These are phyloP conservation scores for Heliconius aoede DNA, from an alignment of 2,888 invertebrate species.

Conservation along the genomic window DNA sequence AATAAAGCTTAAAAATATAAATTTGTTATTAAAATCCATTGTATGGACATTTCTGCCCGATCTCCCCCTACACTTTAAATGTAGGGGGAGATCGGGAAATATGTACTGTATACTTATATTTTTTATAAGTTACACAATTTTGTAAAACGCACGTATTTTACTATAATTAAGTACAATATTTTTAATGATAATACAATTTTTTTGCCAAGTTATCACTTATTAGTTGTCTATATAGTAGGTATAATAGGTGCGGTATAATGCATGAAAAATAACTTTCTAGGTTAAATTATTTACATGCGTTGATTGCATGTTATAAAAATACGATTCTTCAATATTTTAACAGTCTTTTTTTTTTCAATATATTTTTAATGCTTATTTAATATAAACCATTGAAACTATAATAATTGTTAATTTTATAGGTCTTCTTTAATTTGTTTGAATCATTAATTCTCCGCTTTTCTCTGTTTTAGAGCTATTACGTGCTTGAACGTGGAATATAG, in stretches of 20 bases:
- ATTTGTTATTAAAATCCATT: not conserved
- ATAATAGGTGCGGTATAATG: not conserved
- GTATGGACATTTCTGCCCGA: not conserved
- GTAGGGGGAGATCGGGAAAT: too few relatives aligned
- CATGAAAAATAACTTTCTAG: conserved; percentile 10
- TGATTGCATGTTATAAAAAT: conserved; percentile 24
- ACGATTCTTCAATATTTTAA: conserved; percentile 17
- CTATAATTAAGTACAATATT: conserved; percentile 8
- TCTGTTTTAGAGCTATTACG: not conserved
- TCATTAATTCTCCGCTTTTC: not conserved
- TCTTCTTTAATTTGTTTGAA: not conserved
- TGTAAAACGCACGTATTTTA: not conserved
- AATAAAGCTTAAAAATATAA: not conserved
- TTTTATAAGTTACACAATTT: not conserved
- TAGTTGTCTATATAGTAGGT: not conserved
- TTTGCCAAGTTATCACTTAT: not conserved
- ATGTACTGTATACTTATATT: too few relatives aligned
- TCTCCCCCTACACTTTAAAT: not conserved
- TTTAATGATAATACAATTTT: conserved; percentile 1
- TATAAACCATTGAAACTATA: not conserved
- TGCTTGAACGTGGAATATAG: not conserved
- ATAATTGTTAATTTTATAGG: not conserved
- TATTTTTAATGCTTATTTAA: not conserved
- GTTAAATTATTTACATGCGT: conserved; percentile 19
- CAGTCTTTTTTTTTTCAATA: conserved; percentile 13